Percentiles rank a stretch among this genome's conserved stretches.
These are phyloP conservation scores for Perca schrenkii DNA, from an alignment of 2,113 vertebrate genomes.

Conservation along the genomic window DNA sequence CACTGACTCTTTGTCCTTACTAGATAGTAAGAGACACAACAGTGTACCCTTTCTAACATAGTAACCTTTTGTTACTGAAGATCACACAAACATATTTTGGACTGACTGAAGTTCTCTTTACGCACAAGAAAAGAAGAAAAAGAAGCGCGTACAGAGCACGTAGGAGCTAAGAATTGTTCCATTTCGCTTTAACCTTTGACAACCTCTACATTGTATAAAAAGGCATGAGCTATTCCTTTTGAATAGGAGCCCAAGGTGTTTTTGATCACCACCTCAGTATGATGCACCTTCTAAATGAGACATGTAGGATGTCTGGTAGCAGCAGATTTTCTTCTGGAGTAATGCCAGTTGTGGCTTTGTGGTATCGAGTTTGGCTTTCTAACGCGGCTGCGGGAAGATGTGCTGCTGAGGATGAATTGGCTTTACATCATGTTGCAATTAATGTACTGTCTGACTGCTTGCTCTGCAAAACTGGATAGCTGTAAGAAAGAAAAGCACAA, in stretches of 20 bases:
- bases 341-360: conserved; percentile 46
- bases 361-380: conserved; percentile 25
- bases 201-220: conserved; percentile 47
- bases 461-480: not conserved
- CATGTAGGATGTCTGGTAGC: conserved; percentile 36
- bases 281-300: conserved; percentile 60
- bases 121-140: conserved; percentile 8
- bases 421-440: conserved; percentile 42
- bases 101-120: conserved; percentile 25
- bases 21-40: conserved; percentile 39
- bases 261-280: conserved; percentile 43
- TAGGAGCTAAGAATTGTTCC: conserved; percentile 21
- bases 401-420: conserved; percentile 32
- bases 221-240: conserved; percentile 30
- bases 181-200: conserved; percentile 39
- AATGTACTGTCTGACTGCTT: conserved; percentile 34
- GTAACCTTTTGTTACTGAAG: conserved; percentile 35
- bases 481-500: not conserved
- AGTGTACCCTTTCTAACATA: conserved; percentile 19
- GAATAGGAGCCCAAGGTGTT: conserved; percentile 48
- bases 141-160: not conserved
- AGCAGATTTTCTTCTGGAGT: conserved; percentile 34
- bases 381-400: conserved; percentile 1
- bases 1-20: conserved; percentile 4
- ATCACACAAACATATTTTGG: conserved; percentile 33